phyloP scores from a whole-genome alignment of 2,797 vertebrate species.

The Uromys caudimaculatus region DNA sequence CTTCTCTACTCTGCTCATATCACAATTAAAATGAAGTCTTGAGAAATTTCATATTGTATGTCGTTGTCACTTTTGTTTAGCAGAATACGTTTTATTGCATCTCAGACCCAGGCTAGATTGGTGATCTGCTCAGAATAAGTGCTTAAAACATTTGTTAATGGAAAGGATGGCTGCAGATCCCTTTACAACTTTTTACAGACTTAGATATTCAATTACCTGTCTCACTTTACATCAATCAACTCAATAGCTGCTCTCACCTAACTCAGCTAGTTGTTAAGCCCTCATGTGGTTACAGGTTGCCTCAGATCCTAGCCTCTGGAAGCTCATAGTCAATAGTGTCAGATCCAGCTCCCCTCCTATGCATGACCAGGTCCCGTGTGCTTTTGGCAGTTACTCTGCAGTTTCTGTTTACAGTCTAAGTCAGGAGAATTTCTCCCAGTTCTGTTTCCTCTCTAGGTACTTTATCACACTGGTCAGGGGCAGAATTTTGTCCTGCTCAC shows the following conservation, averaged over 20 bases:
- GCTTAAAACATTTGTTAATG: not conserved
- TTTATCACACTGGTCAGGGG: not conserved
- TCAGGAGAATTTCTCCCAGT: not conserved
- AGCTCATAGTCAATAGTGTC: not conserved
- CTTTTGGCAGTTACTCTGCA: not conserved
- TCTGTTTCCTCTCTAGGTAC: not conserved
- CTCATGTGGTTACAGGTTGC: not conserved
- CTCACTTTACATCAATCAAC: slow-evolving; percentile 15
- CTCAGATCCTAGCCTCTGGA: not conserved
- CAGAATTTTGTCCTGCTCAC: not conserved
- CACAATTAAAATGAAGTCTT: not conserved
- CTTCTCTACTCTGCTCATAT: not conserved
- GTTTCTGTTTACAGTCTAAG: not conserved
- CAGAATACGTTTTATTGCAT: not conserved
- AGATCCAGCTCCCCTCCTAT: not conserved
- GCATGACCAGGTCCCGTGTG: accelerated
- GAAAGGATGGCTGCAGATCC: not conserved
- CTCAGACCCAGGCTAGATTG: not conserved
- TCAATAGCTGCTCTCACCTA: not conserved
- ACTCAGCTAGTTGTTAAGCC: not conserved
- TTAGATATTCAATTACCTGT: not conserved
- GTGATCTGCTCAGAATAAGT: not conserved
- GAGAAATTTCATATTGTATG: not conserved
- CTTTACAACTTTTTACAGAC: not conserved
- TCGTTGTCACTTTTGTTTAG: not conserved